Evolutionary conservation across 2,113 vertebrate species (phyloP), one percentile per base, ranked within the genome.

Genomic region (Tachycineta bicolor): DNA sequence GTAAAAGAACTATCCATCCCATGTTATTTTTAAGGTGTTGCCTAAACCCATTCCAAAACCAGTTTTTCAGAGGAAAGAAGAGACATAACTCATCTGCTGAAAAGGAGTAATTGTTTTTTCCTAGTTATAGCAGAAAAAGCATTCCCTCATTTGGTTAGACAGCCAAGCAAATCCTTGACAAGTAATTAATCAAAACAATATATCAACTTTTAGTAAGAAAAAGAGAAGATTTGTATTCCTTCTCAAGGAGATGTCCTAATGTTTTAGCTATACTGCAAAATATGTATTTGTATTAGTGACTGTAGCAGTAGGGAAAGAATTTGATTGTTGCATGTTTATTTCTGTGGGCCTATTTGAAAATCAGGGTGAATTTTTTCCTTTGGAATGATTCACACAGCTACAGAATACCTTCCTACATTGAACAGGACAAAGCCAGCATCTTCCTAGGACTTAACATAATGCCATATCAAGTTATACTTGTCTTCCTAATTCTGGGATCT

Each of bases 11-110:
- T 62, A 65, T 76, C 55, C 56, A 89, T 44, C 21, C 10, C 31
- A 33, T 3, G 2, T 74, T 94, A 73, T 91, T 97, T 83, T 83
- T 79, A 76, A 92, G 63, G 50, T 88, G 58, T 62, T 97, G 31
- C 69, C 43, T 84, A 93, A 90, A 73, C 26, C 64, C 39, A 21
- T 69, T 87, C 90, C 75, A 89, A 90, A 89, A 73, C 47, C 50
- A 34, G 7, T 87, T 97, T 65, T 91, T 94, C 62, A 91, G 78
- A 94, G 69, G 60, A 91, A 87, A 92, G 50, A 50, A 80, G 81
- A 94, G 58, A 43, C 79, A 29, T 95, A 87, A 78, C 83, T 94
- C 68, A 90, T 94, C 26, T 69, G 26, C 50, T 82, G 64, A 84
- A 87, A 68, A 90, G 79, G 14, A 97, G 20, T 76, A 93, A 47